Base-by-base conservation (phyloP, 2,113 vertebrate species). In the Baryphthengus martii region DNA sequence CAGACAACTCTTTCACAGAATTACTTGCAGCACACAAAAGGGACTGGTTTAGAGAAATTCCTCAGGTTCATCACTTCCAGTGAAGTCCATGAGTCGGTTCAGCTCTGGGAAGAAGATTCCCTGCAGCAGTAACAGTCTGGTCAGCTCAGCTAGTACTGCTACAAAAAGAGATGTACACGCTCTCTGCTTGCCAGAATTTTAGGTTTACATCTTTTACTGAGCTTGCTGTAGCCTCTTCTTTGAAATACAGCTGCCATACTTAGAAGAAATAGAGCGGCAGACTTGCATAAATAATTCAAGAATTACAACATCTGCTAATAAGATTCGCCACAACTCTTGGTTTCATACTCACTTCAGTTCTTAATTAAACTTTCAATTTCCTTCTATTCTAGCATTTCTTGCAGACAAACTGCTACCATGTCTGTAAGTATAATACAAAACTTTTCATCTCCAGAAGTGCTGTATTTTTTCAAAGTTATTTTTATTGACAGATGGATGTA, bases 311-410 rank as follows among this genome's bases (percentile, higher is more conserved):
- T 63, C 61, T 93, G 55, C 56, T 94, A 86, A 63, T 84, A 82
- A 74, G 75, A 89, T 63, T 39, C 1, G 1, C 52, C 59, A 89
- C 13, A 86, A 47, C 39, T 86, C 73, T 68, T 55, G 17, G 50
- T 86, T 85, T 92, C 76, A 59, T n/a, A 40, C 47, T 74, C 37
- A 62, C 55, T 81, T 90, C 40, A 70, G 50, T 24, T 45, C 45
- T 83, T 85, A 67, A 83, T 85, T 86, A 77, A 85, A 92, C 45
- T 77, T 96, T 66, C 17, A 3, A 26, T 70, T 94, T 77, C 65
- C 49, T 73, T 89, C 73, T 63, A 77, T 17, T 61, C 63, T 18
- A 65, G 47, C 26, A 63, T 18, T 83, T 93, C 37, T 17, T 81
- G 63, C 18, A 86, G 56, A 56, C 10, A 80, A 49, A 31, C 42